Conservation (phyloP, 2,888 invertebrate species). For the Tanytarsus gracilentus region DNA sequence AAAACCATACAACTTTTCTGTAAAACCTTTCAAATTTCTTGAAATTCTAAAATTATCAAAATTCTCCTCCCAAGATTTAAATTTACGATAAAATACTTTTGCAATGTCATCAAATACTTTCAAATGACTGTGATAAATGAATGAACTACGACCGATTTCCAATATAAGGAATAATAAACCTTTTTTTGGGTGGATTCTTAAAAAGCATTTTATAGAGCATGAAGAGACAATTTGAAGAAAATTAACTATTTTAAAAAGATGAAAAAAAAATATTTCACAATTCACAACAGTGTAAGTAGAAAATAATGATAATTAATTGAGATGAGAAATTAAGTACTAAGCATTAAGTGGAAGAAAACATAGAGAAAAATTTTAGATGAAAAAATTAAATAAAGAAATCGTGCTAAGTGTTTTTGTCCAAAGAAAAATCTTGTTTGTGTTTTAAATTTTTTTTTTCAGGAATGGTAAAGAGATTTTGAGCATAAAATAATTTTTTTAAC, state of each 20-base stretch:
- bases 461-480: background rate
- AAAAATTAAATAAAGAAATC: conserved; percentile 2
- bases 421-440: background rate
- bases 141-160: conserved; percentile 25
- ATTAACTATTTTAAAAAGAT: no score
- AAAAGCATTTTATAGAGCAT: conserved; percentile 1
- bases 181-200: no score
- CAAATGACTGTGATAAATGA: conserved; percentile 28
- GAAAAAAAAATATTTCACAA: conserved; percentile 9
- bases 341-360: conserved; percentile 1
- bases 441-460: background rate
- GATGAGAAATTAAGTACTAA: background rate
- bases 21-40: no score
- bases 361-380: conserved; percentile 11
- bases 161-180: conserved; percentile 1
- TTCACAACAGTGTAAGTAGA: no score
- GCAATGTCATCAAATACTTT: conserved; percentile 29
- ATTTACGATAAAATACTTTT: background rate
- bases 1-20: no score
- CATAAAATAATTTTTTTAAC: background rate
- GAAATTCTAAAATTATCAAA: background rate
- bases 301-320: background rate
- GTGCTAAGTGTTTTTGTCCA: conserved; percentile 29
- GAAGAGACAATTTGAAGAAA: background rate
- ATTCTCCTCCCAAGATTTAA: background rate